Percentiles rank a stretch among this genome's conserved stretches.
Conservation (phyloP, 2,888 invertebrate species). For the Nemapogon koenigi region DNA sequence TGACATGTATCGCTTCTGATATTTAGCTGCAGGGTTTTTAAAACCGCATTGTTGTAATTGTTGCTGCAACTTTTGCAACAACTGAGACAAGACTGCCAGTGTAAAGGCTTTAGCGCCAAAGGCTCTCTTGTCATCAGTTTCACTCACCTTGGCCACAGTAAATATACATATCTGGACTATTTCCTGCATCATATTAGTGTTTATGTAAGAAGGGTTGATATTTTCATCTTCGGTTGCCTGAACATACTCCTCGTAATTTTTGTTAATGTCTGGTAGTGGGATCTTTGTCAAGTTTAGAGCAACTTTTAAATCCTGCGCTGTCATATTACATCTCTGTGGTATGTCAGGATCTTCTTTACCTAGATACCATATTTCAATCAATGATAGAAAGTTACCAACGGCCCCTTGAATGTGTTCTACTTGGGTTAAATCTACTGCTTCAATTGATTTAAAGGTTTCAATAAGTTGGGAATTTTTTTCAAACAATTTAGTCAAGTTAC, state of each 20-base stretch:
- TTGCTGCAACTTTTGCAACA: conserved; percentile 63
- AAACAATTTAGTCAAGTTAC: conserved; percentile 80
- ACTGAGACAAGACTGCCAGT: conserved; percentile 80
- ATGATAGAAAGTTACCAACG: conserved; percentile 57
- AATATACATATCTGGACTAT: conserved; percentile 82
- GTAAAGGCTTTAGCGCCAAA: conserved; percentile 86
- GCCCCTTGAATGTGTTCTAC: conserved; percentile 55
- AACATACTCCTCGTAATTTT: conserved; percentile 54
- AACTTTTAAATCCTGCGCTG: conserved; percentile 75
- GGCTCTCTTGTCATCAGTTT: conserved; percentile 76
- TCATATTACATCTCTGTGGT: conserved; percentile 71
- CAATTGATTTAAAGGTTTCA: conserved; percentile 51
- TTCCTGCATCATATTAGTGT: conserved; percentile 78
- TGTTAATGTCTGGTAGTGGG: conserved; percentile 56
- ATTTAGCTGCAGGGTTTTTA: conserved; percentile 47
- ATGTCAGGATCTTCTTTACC: conserved; percentile 70
- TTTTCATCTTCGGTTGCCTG: conserved; percentile 56
- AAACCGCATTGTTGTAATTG: conserved; percentile 45
- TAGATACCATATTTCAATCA: conserved; percentile 70
- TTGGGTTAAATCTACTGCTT: conserved; percentile 45
- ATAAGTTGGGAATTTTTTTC: conserved; percentile 71
- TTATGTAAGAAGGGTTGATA: conserved; percentile 63
- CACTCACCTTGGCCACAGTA: conserved; percentile 78
- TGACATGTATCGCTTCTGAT: conserved; percentile 26
- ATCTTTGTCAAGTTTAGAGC: conserved; percentile 65